Percentiles rank a stretch among this genome's conserved stretches.
phyloP scores from a whole-genome alignment of 1,140 invertebrate species.

The Battus philenor region DNA sequence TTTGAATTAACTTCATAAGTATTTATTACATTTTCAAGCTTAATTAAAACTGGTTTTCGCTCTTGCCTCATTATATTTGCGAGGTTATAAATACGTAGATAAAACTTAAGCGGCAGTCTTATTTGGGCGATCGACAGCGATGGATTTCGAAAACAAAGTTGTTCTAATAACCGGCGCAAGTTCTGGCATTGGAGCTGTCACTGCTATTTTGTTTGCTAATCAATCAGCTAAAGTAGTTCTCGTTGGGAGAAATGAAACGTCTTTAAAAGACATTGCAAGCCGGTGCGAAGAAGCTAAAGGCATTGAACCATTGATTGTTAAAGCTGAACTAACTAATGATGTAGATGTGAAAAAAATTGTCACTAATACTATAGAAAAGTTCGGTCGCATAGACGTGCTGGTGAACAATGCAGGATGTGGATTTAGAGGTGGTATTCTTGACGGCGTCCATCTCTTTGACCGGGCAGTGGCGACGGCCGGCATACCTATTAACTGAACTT shows the following conservation, averaged over 20 bases:
- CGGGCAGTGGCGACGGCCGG: constrained; percentile 28
- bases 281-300: constrained; percentile 30
- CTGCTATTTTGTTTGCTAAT: constrained; percentile 82
- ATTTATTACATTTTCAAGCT: too few species aligned
- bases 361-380: constrained; percentile 23
- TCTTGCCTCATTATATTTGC: too few species aligned
- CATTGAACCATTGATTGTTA: constrained; percentile 23
- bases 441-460: constrained; percentile 28
- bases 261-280: not conserved
- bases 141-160: constrained; percentile 76
- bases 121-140: too few species aligned
- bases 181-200: constrained; percentile 88
- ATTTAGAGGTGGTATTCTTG: constrained; percentile 21
- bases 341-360: constrained; percentile 29
- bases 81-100: too few species aligned
- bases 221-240: too few species aligned
- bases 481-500: constrained; percentile 32
- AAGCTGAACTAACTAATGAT: constrained; percentile 28
- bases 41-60: too few species aligned
- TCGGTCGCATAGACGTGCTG: constrained; percentile 32
- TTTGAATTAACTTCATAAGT: too few species aligned
- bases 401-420: constrained; percentile 35
- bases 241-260: not conserved
- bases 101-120: too few species aligned
- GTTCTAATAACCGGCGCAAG: constrained; percentile 85